These are phyloP conservation scores for Aculops lycopersici DNA, from an alignment of 1,140 invertebrate genomes.

Conservation along the genomic window DNA sequence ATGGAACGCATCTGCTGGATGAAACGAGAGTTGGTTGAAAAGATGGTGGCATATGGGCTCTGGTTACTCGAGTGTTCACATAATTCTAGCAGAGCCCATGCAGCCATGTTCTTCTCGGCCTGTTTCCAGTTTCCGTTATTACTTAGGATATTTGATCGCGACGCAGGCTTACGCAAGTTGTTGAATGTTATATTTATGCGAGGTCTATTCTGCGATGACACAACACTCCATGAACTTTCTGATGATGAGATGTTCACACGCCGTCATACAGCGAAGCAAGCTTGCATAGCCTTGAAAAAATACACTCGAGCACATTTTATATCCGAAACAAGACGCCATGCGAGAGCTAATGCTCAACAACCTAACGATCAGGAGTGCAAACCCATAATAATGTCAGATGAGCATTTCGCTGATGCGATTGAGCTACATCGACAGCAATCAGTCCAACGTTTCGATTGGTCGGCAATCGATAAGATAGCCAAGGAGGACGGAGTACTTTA, in stretches of 20 bases:
- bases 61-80: conserved; percentile 84
- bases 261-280: conserved; percentile 70
- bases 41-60: conserved; percentile 28
- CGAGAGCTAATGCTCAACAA: conserved; percentile 1
- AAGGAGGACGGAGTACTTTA: conserved; percentile 47
- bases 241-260: conserved; percentile 67
- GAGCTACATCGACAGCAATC: conserved; percentile 40
- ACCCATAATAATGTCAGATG: neutral
- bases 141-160: conserved; percentile 59
- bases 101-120: conserved; percentile 72
- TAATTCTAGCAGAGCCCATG: conserved; percentile 71
- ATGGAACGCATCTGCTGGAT: conserved; percentile 32
- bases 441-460: conserved; percentile 39
- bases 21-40: conserved; percentile 3
- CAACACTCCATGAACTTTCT: conserved; percentile 1
- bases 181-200: conserved; percentile 41
- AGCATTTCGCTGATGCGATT: conserved; percentile 17
- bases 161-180: conserved; percentile 61
- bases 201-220: conserved; percentile 17
- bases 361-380: neutral
- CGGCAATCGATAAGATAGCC: conserved; percentile 47
- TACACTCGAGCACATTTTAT: conserved; percentile 72
- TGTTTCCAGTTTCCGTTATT: conserved; percentile 68
- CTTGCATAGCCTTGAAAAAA: conserved; percentile 52
- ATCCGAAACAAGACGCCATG: conserved; percentile 43